Conservation (phyloP, 2,113 vertebrate species). For the Paratilapia polleni region DNA sequence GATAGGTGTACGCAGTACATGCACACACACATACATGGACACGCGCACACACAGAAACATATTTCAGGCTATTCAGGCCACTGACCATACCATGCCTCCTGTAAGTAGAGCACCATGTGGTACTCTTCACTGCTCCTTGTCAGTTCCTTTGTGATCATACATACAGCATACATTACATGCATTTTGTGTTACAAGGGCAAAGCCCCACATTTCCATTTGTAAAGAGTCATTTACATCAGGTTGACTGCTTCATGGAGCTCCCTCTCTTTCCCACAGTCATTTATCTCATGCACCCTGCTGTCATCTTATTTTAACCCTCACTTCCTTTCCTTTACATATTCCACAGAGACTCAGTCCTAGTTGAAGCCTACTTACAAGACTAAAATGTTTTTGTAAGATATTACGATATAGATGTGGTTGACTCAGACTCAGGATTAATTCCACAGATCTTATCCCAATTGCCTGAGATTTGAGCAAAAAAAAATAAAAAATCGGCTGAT, state of each 20-base stretch:
- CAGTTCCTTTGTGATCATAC: slow-evolving; percentile 45
- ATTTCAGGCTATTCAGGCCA: slow-evolving; percentile 53
- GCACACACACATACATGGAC: not conserved
- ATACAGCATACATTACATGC: slow-evolving; percentile 34
- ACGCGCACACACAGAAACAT: not conserved
- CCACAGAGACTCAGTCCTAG: slow-evolving; percentile 25
- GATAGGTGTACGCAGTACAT: not conserved
- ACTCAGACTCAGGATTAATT: slow-evolving; percentile 5
- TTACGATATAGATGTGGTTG: slow-evolving; percentile 7
- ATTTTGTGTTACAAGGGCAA: slow-evolving; percentile 34
- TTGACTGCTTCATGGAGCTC: slow-evolving; percentile 23
- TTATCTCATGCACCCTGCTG: slow-evolving; percentile 22
- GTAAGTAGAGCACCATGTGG: slow-evolving; percentile 16
- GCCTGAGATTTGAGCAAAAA: slow-evolving; percentile 19
- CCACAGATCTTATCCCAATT: slow-evolving; percentile 42
- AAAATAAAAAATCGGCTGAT: slow-evolving; percentile 21
- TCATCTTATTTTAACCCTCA: slow-evolving; percentile 28
- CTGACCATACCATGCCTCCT: slow-evolving; percentile 54
- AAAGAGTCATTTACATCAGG: slow-evolving; percentile 43
- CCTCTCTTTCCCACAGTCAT: slow-evolving; percentile 49
- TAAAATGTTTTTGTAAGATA: slow-evolving; percentile 43
- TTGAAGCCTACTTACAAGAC: not conserved
- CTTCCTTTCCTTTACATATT: slow-evolving; percentile 11
- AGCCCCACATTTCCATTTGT: slow-evolving; percentile 15
- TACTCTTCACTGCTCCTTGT: slow-evolving; percentile 33